Base-by-base conservation (phyloP, 1,140 invertebrate species). In the Anoplolepis gracilipes region DNA sequence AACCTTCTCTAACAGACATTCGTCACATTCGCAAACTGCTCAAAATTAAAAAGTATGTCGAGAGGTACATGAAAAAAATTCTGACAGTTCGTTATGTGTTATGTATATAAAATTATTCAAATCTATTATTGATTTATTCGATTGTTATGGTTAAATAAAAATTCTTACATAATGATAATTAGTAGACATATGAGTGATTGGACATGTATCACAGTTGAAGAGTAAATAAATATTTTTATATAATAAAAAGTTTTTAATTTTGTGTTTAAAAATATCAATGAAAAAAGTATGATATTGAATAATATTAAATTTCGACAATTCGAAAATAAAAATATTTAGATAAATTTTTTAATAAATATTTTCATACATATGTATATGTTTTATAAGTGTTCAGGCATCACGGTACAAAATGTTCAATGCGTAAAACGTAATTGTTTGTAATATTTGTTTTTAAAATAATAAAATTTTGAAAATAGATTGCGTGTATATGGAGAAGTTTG, bases 401-500 rank as follows among this genome's bases (percentile, higher is more conserved):
- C n/a, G n/a, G 3, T 46, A 2, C 75, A 39, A 49, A 22, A n/a
- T 19, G 19, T 28, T 7, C 10, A 16, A 65, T 13, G 28, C 8
- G 28, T 10, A 22, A 62, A 77, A 16, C 1, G 13, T 28, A 22
- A 42, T 42, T 65, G 49, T 78, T 65, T 46, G 33, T 53, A 65
- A 64, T 65, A 64, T 33, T n/a, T 55, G 1, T 64, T 46, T 65
- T 70, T 81, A 22, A 13, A 72, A 59, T 72, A 46, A 81, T 59
- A 36, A 16, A 39, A 67, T 81, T 81, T 81, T 16, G 13, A 46
- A 70, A 81, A 79, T 79, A 36, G 19, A 81, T 70, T 81, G 49
- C 61, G 25, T 5, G 4, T 81, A 33, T 42, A 81, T 72, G 36
- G 49, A 72, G 36, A 39, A 81, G 65, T 81, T 81, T 70, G 49